A percentile compares a stretch with the other conserved stretches of the same genome.
These are phyloP conservation scores for Platyrinchus mystaceus DNA, from an alignment of 2,797 vertebrate species.

Conservation along the genomic window DNA sequence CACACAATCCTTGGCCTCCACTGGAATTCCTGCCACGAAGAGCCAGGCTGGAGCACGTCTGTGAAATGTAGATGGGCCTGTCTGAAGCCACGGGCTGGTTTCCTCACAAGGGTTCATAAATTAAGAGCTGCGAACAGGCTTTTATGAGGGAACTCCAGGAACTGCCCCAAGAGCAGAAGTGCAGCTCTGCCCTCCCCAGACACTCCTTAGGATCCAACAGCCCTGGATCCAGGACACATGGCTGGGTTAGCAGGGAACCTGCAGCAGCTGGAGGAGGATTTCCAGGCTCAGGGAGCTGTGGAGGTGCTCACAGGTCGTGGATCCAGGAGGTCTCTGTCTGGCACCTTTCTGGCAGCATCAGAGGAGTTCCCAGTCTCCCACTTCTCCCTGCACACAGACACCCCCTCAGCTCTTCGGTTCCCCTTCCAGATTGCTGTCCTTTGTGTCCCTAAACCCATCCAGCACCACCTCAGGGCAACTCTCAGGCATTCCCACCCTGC, in stretches of 20 bases:
- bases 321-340: not conserved
- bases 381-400: not conserved
- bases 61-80: conserved; percentile 28
- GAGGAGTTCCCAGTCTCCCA: not conserved
- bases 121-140: not conserved
- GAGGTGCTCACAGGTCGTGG: not conserved
- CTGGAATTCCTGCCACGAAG: not conserved
- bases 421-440: not conserved
- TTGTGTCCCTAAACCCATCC: not conserved
- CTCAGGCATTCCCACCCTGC: not conserved
- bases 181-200: not conserved
- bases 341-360: fast-evolving
- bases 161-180: not conserved
- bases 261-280: not conserved
- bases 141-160: not conserved
- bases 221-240: not conserved
- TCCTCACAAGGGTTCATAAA: not conserved
- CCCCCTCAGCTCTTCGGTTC: not conserved
- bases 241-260: not conserved
- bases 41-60: not conserved
- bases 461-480: not conserved
- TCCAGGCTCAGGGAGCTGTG: not conserved
- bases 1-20: fast-evolving
- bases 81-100: not conserved
- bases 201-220: not conserved